Base-by-base conservation (phyloP, 2,888 invertebrate species). In the Nephrocerus scutellatus region DNA sequence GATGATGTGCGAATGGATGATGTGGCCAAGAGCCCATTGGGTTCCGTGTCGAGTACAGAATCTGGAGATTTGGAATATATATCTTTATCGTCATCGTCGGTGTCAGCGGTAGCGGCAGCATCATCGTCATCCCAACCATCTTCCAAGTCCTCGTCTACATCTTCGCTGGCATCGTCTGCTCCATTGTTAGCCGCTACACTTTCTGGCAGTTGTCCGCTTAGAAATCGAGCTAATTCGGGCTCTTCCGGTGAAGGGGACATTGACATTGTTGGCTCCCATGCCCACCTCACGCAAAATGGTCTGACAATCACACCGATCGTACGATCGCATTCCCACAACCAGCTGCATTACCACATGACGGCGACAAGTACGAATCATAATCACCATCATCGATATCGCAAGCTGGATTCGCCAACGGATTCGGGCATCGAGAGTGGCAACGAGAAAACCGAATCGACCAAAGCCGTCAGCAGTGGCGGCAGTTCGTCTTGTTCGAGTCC, bases 381-480 rank as follows among this genome's bases (percentile, higher is more conserved):
- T 20, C 49, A 47, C 36, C 70, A 71, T 41, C 77, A 78, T 43
- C 77, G 85, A 39, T 85, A 84, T 66, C 79, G 89, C 51, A 89
- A 90, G 63, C 72, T 90, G 38, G 91, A 91, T 59, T 90, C 89
- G 9, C 91, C 91, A 19, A 89, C 86, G 48, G 92, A 92, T 68
- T 91, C 91, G 36, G 92, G 91, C 31, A 91, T 92, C 60, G 92
- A 92, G 65, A 87, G 88, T 7, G 91, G 91, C 23, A 89, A 89
- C 44, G 90, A 91, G 56, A 87, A 87, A 59, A 77, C 84, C 44
- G 88, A 88, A 62, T 72, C 79, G 56, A 55, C 57, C 52, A 86
- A 85, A 56, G 77, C 85, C 23, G 86, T 86, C 60, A 72, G 79
- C 57, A 73, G 80, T 54, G 74, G 80, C 52, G 75, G 79, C 56